phyloP scores from a whole-genome alignment of 2,797 vertebrate genomes.

The Champsocephalus esox region DNA sequence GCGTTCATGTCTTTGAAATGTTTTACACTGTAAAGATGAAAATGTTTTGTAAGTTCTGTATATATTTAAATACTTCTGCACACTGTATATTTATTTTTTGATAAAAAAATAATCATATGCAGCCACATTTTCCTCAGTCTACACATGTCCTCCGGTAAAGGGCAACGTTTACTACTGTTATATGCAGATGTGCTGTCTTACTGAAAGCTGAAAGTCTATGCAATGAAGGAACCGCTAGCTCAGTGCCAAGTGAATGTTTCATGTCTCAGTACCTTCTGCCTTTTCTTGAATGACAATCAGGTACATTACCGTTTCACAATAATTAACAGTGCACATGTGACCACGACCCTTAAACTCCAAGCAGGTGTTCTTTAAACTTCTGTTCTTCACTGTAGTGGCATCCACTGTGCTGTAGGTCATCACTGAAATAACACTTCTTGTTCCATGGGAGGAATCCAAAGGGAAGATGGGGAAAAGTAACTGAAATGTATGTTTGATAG shows the following conservation, averaged over 20 bases:
- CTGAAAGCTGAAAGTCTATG: constrained; percentile 38
- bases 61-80: constrained; percentile 82
- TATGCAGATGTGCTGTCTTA: constrained; percentile 20
- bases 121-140: constrained; percentile 69
- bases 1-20: constrained; percentile 35
- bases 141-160: constrained; percentile 23
- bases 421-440: constrained; percentile 44
- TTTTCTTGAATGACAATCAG: constrained; percentile 24
- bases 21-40: constrained; percentile 77
- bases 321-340: background rate
- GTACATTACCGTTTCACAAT: constrained; percentile 48
- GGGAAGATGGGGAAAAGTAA: constrained; percentile 35
- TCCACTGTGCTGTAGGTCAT: constrained; percentile 66
- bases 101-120: constrained; percentile 54
- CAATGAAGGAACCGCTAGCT: constrained; percentile 52
- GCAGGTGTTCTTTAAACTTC: background rate
- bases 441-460: constrained; percentile 45
- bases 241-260: constrained; percentile 34
- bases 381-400: constrained; percentile 20
- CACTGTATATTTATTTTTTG: constrained; percentile 85
- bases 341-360: background rate
- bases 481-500: constrained; percentile 9
- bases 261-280: constrained; percentile 9
- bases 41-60: constrained; percentile 86
- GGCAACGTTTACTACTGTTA: constrained; percentile 45